A percentile compares a stretch with the other conserved stretches of the same genome.
Evolutionary conservation across 2,113 vertebrate species (phyloP).

Genomic region (Prochilodus magdalenae): DNA sequence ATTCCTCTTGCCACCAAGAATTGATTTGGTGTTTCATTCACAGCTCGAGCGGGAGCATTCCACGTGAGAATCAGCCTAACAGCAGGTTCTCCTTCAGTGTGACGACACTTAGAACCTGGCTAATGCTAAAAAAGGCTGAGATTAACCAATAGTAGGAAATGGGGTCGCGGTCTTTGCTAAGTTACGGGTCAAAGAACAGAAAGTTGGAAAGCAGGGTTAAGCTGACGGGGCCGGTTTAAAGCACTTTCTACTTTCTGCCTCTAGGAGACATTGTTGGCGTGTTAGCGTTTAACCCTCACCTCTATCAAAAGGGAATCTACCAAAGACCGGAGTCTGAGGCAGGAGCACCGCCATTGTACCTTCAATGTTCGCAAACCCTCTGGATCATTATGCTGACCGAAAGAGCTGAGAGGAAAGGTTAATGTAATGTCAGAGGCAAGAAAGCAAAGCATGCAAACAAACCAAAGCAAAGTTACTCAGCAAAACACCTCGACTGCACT

Average conservation of each 20-base stretch:
- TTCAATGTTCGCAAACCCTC: constrained; percentile 25
- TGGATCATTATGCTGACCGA: constrained; percentile 6
- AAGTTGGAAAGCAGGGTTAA: not conserved
- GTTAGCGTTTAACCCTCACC: not conserved
- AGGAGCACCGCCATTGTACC: constrained; percentile 11
- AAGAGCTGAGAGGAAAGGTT: constrained; percentile 35
- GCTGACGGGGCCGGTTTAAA: constrained; percentile 5
- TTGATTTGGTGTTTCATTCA: constrained; percentile 12
- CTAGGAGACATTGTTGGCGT: constrained; percentile 31
- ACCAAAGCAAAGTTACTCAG: constrained; percentile 29
- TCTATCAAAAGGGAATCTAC: constrained; percentile 15
- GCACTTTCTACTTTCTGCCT: constrained; percentile 22
- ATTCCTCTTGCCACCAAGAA: not conserved
- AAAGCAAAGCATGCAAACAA: constrained; percentile 24
- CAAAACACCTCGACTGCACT: constrained; percentile 15
- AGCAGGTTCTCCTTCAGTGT: not conserved
- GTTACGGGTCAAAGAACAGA: not conserved
- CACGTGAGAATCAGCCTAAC: not conserved
- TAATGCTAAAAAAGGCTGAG: not conserved
- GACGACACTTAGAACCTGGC: not conserved
- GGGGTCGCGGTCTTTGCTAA: not conserved
- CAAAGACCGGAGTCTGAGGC: not conserved
- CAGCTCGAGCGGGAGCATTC: not conserved
- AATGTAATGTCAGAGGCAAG: constrained; percentile 34
- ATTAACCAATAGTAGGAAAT: not conserved